phyloP scores from a whole-genome alignment of 2,888 invertebrate genomes.

The Hartigia nigra region DNA sequence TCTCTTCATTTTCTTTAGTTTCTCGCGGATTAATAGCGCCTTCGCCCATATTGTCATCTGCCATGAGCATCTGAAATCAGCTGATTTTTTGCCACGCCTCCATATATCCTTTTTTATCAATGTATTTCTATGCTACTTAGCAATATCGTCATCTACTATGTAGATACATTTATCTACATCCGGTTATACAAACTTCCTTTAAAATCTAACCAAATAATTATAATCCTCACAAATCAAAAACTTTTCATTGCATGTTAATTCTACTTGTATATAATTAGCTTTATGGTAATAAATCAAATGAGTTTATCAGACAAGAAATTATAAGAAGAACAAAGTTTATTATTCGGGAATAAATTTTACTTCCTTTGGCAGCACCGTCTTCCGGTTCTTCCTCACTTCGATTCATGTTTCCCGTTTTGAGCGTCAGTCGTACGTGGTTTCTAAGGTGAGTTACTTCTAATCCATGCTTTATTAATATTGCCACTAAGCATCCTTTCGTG shows the following conservation, averaged over 20 bases:
- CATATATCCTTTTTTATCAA: background rate
- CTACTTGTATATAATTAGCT: background rate
- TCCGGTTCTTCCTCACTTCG: background rate
- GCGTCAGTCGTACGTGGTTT: slow-evolving; percentile 5
- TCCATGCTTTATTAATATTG: background rate
- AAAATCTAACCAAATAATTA: background rate
- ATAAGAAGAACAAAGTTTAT: background rate
- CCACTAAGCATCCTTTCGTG: background rate
- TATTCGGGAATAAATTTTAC: background rate
- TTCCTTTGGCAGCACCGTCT: background rate
- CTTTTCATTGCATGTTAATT: background rate
- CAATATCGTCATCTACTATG: background rate
- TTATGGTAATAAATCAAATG: background rate
- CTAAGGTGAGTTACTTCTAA: background rate
- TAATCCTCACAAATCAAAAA: background rate
- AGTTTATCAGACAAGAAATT: background rate
- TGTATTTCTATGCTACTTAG: background rate
- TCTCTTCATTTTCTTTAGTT: slow-evolving; percentile 31
- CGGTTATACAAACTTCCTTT: background rate
- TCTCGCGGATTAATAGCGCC: slow-evolving; percentile 45
- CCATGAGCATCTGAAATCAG: slow-evolving; percentile 37
- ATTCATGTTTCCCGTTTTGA: background rate
- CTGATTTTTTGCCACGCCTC: slow-evolving; percentile 10
- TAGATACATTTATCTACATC: background rate
- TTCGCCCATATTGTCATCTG: slow-evolving; percentile 54